These are phyloP conservation scores for Ramphastos sulfuratus DNA, from an alignment of 2,113 vertebrate genomes.

Conservation along the genomic window DNA sequence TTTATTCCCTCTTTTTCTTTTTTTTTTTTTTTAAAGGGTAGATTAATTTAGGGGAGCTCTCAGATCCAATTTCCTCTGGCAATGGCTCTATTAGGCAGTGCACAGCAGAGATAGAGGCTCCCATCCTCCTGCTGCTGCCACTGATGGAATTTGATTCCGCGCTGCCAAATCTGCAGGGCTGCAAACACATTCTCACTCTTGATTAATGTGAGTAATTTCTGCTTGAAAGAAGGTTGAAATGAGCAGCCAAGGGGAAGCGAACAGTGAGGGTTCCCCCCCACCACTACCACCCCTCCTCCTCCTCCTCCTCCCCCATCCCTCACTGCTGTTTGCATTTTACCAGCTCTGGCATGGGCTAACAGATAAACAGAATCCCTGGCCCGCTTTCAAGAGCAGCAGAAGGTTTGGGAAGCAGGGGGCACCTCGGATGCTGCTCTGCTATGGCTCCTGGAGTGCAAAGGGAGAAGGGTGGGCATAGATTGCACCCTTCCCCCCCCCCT, in stretches of 20 bases:
- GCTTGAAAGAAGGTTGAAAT: constrained; percentile 65
- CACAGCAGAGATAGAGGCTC: constrained; percentile 37
- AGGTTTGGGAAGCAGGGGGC: constrained; percentile 45
- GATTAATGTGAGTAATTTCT: constrained; percentile 72
- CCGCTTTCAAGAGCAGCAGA: constrained; percentile 57
- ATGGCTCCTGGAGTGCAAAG: background rate
- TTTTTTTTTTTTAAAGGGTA: background rate
- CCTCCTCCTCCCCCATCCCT: constrained; percentile 11
- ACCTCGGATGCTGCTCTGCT: background rate
- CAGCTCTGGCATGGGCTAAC: constrained; percentile 42
- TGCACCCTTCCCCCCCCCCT: background rate
- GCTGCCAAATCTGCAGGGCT: constrained; percentile 54
- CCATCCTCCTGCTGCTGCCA: constrained; percentile 35
- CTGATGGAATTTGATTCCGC: constrained; percentile 61
- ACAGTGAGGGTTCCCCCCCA: constrained; percentile 26
- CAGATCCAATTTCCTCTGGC: constrained; percentile 46
- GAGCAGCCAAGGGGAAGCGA: constrained; percentile 67
- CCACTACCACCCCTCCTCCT: background rate
- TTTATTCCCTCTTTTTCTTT: too few species aligned
- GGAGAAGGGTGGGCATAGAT: background rate
- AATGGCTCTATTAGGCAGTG: constrained; percentile 25
- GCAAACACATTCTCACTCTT: constrained; percentile 60
- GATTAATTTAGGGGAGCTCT: constrained; percentile 54
- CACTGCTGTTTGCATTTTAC: constrained; percentile 41
- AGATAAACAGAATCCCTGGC: constrained; percentile 45